Evolutionary conservation across 1,140 invertebrate genomes (phyloP).

Genomic region (Propsilocerus akamusi): DNA sequence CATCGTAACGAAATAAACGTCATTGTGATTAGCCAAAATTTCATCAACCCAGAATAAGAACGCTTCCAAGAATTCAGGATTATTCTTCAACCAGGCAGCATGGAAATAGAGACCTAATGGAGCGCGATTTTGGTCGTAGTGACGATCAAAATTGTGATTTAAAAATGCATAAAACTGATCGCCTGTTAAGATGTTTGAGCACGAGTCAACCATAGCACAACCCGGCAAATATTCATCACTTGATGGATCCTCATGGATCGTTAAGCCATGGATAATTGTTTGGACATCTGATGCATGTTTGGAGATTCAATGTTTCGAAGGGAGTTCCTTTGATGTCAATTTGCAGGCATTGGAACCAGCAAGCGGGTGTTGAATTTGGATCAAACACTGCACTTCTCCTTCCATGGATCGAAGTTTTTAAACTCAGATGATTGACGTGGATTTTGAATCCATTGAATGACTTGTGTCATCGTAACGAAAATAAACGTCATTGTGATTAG

Average conservation of each 20-base stretch:
- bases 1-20: conserved; percentile 96
- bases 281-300: conserved; percentile 83
- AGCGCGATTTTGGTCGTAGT: conserved; percentile 85
- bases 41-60: conserved; percentile 93
- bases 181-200: conserved; percentile 80
- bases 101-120: conserved; percentile 90
- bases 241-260: conserved; percentile 51
- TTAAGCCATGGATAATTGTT: conserved; percentile 73
- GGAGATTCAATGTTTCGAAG: conserved; percentile 80
- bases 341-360: conserved; percentile 82
- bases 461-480: conserved; percentile 96
- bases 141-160: conserved; percentile 88
- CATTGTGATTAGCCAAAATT: conserved; percentile 66
- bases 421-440: conserved; percentile 65
- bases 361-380: conserved; percentile 41
- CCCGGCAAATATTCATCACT: conserved; percentile 84
- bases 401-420: conserved; percentile 86
- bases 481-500: conserved; percentile 81
- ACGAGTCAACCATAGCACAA: conserved; percentile 91
- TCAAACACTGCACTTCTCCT: conserved; percentile 74
- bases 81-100: conserved; percentile 89
- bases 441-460: conserved; percentile 93
- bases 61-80: conserved; percentile 80
- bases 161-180: conserved; percentile 94
- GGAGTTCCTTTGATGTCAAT: conserved; percentile 75